Evolutionary conservation across 1,140 invertebrate species (phyloP).

Genomic region (Gerris buenoi): DNA sequence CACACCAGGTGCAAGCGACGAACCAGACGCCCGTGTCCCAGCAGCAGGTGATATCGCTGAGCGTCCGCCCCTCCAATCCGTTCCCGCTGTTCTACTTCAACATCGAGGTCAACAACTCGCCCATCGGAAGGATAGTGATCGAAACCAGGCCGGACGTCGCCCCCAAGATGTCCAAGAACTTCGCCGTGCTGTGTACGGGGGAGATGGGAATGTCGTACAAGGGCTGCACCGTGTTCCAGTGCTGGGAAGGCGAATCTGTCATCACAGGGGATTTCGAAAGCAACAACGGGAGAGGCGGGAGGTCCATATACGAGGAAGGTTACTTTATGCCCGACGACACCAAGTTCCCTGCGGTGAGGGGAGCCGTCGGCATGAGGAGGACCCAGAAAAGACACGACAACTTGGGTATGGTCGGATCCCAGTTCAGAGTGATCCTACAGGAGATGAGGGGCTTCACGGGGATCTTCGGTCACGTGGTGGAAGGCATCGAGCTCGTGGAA

Average conservation of each 20-base stretch:
- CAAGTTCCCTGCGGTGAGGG: conserved; percentile 53
- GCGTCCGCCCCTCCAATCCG: conserved; percentile 19
- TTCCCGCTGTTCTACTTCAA: conserved; percentile 62
- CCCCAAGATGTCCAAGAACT: conserved; percentile 83
- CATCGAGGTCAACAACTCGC: conserved; percentile 53
- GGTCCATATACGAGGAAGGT: conserved; percentile 57
- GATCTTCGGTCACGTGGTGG: conserved; percentile 66
- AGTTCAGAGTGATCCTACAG: conserved; percentile 63
- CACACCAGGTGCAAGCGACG: too few species aligned
- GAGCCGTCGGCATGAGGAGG: conserved; percentile 65
- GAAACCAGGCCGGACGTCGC: conserved; percentile 70
- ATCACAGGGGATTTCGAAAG: conserved; percentile 46
- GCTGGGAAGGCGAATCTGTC: conserved; percentile 61
- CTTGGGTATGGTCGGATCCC: conserved; percentile 63
- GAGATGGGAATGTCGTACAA: conserved; percentile 63
- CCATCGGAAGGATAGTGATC: conserved; percentile 58
- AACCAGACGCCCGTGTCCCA: too few species aligned
- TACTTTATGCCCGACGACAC: conserved; percentile 71
- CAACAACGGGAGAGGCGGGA: conserved; percentile 63
- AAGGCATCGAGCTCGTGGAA: conserved; percentile 64
- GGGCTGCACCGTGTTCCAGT: conserved; percentile 63
- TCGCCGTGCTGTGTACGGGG: conserved; percentile 60
- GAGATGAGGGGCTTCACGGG: conserved; percentile 68
- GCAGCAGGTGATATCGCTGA: conserved; percentile 16
- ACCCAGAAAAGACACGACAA: conserved; percentile 67